Evolutionary conservation across 2,888 invertebrate genomes (phyloP).

Genomic region (Cloeon dipterum): DNA sequence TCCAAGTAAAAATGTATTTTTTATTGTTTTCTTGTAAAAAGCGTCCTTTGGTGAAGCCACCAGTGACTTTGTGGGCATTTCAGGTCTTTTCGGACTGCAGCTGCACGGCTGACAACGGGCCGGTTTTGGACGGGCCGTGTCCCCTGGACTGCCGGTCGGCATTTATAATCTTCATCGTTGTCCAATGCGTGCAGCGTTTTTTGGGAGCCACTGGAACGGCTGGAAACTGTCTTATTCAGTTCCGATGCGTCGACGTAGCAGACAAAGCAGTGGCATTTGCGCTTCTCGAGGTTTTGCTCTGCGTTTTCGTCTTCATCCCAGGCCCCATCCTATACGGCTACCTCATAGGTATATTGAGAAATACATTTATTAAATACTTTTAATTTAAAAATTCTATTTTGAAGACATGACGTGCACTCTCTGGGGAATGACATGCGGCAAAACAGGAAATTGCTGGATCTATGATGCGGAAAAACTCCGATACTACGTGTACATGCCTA

Average conservation of each 20-base stretch:
- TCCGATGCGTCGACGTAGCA: constrained; percentile 14
- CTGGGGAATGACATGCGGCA: constrained; percentile 17
- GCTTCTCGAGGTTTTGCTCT: constrained; percentile 12
- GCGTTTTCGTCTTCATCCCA: constrained; percentile 17
- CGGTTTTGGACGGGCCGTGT: constrained; percentile 9
- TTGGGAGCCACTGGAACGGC: constrained; percentile 12
- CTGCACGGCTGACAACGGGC: constrained; percentile 3
- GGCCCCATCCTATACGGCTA: constrained; percentile 21
- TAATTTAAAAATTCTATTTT: too few species aligned
- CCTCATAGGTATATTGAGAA: constrained; percentile 18
- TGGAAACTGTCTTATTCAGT: constrained; percentile 6
- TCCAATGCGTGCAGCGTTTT: constrained; percentile 11
- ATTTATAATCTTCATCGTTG: constrained; percentile 11
- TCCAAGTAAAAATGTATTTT: too few species aligned
- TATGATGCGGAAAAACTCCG: constrained; percentile 15
- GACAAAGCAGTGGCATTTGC: constrained; percentile 16
- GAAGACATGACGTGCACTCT: constrained; percentile 17
- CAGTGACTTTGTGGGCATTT: too few species aligned
- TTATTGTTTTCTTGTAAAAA: too few species aligned
- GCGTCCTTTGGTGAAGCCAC: too few species aligned
- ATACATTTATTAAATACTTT: too few species aligned
- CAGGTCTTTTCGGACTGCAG: constrained; percentile 6
- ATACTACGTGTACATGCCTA: constrained; percentile 11
- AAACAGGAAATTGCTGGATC: constrained; percentile 17
- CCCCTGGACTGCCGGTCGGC: constrained; percentile 9